Conservation (phyloP, 2,797 vertebrate genomes). For the Clarias pachynema region DNA sequence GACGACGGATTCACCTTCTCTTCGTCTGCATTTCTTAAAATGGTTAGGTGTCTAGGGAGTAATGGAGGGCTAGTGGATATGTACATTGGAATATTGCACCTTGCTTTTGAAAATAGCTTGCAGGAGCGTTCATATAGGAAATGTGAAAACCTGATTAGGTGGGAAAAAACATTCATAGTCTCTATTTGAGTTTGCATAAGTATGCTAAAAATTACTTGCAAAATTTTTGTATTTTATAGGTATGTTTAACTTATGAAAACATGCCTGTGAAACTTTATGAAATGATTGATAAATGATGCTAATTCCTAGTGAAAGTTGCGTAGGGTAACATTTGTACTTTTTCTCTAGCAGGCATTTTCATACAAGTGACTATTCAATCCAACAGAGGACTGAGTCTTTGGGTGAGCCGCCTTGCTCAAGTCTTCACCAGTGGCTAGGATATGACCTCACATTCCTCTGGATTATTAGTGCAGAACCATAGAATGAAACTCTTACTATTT, state of each 20-base stretch:
- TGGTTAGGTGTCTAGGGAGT: not conserved
- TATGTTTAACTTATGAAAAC: not conserved
- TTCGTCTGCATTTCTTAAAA: not conserved
- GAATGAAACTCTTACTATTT: not conserved
- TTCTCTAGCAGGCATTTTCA: not conserved
- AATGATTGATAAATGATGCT: not conserved
- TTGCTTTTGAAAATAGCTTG: not conserved
- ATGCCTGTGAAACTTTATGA: not conserved
- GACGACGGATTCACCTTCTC: not conserved
- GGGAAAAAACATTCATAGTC: not conserved
- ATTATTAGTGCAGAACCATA: conserved; percentile 1
- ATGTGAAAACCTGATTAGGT: not conserved
- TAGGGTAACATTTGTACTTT: not conserved
- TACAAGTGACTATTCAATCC: not conserved
- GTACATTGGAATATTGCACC: not conserved
- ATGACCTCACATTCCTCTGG: conserved; percentile 7
- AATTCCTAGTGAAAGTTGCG: not conserved
- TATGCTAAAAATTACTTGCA: too few species aligned
- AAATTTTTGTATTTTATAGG: not conserved
- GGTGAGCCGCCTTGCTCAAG: not conserved
- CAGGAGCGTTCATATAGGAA: not conserved
- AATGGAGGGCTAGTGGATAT: not conserved
- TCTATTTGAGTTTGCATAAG: not conserved
- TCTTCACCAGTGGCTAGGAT: not conserved
- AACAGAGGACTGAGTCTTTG: not conserved